Evolutionary conservation across 2,888 invertebrate species (phyloP).

Genomic region (Catotricha subobsoleta): DNA sequence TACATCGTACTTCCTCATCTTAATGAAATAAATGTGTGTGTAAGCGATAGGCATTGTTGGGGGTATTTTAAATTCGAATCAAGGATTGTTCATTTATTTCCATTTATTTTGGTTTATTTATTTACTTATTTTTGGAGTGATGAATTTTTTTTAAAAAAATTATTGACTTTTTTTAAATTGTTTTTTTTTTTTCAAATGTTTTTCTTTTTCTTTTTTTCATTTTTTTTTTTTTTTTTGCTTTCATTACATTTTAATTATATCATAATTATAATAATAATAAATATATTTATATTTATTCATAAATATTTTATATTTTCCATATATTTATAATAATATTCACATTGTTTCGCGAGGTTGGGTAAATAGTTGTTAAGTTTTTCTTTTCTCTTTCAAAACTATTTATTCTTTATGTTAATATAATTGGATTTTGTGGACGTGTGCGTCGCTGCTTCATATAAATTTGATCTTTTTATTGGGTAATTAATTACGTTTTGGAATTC

Average conservation of each 20-base stretch:
- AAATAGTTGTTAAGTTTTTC: slow-evolving; percentile 9
- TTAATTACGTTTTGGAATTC: too few species aligned
- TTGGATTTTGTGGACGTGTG: too few species aligned
- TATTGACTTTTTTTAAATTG: neutral
- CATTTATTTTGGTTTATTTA: neutral
- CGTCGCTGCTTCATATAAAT: too few species aligned
- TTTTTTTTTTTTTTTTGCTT: neutral
- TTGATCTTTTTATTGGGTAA: too few species aligned
- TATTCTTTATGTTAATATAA: too few species aligned
- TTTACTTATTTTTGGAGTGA: neutral
- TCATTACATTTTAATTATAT: neutral
- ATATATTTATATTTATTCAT: neutral
- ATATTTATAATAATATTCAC: neutral
- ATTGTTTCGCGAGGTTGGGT: slow-evolving; percentile 18
- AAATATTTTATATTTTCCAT: neutral
- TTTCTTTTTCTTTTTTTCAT: neutral
- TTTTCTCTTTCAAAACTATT: too few species aligned
- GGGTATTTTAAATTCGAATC: too few species aligned
- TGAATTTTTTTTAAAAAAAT: neutral
- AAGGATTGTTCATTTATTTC: neutral
- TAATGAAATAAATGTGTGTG: too few species aligned
- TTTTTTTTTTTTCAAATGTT: neutral
- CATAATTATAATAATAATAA: neutral
- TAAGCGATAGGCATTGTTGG: too few species aligned
- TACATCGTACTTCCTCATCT: too few species aligned